Base-by-base conservation (phyloP, 2,797 vertebrate genomes). In the Vespertilio murinus region DNA sequence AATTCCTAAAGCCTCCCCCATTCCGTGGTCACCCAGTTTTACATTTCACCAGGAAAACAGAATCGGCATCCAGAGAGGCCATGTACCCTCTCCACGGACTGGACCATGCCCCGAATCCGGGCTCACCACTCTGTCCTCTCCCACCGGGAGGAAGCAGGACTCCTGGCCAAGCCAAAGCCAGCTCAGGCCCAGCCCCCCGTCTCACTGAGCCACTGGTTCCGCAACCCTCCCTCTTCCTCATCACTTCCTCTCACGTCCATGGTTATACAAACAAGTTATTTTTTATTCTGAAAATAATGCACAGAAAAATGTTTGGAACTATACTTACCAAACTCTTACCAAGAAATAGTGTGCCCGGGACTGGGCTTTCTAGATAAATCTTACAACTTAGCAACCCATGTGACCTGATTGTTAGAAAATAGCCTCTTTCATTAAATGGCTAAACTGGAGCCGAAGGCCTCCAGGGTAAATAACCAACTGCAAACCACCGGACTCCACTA, bases 1-100 rank as follows among this genome's bases (percentile, higher is more conserved):
- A 8, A 22, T 42, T 14, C 28, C 81, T 65, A 33, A 42, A 42
- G 6, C 52, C 65, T 35, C 47, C n/a, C 30, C 61, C 1, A 0
- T 3, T 0, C 70, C 9, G 4, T 52, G 86, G 35, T 12, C 12
- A 45, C 73, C 8, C 28, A 10, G 52, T 6, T 67, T 89, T 16
- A 22, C n/a, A 8, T 5, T 5, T 54, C 47, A 20, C 33, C 8
- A 47, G 95, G 28, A 70, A 81, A 73, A 47, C 59, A 69, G 67
- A 49, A 69, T 25, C 33, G 3, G 45, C 38, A 9, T 22, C 56
- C 33, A 11, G 4, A n/a, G 30, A 25, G 35, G 22, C 10, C 54
- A 8, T 11, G 1, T 1, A 38, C 30, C 10, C 45, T 0, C 1
- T 10, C 9, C 38, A 8, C 71, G 28, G 28, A 13, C 16, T 16